These are phyloP conservation scores for Parelbella ahira DNA, from an alignment of 2,888 invertebrate species.

Conservation along the genomic window DNA sequence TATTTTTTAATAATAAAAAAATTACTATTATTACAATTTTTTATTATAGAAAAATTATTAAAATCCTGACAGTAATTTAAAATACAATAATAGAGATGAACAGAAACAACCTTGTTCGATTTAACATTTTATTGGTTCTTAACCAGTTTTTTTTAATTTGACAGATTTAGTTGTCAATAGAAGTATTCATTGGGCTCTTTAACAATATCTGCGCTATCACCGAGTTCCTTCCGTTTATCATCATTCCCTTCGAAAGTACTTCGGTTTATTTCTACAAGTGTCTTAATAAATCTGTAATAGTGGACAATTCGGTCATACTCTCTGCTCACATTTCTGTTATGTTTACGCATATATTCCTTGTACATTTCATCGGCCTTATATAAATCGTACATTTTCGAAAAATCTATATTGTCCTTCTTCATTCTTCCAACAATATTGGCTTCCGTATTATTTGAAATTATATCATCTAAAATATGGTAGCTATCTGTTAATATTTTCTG, in stretches of 20 bases:
- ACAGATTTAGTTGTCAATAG: constrained; percentile 28
- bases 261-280: constrained; percentile 46
- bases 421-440: constrained; percentile 25
- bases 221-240: constrained; percentile 27
- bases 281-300: constrained; percentile 54
- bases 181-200: constrained; percentile 41
- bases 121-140: too few species aligned
- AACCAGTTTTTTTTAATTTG: too few species aligned
- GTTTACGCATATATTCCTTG: constrained; percentile 35
- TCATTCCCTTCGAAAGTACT: constrained; percentile 36
- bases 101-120: too few species aligned
- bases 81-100: too few species aligned
- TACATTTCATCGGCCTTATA: constrained; percentile 42
- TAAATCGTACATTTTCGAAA: constrained; percentile 44
- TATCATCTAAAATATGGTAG: constrained; percentile 35
- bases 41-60: too few species aligned
- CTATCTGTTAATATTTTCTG: too few species aligned
- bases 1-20: too few species aligned
- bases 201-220: constrained; percentile 42
- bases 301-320: constrained; percentile 32
- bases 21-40: too few species aligned
- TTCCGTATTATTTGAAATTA: constrained; percentile 31
- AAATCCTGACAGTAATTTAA: too few species aligned
- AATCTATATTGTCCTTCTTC: constrained; percentile 29
- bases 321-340: constrained; percentile 35